Evolutionary conservation across 2,888 invertebrate species (phyloP).

Genomic region (Eupithecia subfuscata): DNA sequence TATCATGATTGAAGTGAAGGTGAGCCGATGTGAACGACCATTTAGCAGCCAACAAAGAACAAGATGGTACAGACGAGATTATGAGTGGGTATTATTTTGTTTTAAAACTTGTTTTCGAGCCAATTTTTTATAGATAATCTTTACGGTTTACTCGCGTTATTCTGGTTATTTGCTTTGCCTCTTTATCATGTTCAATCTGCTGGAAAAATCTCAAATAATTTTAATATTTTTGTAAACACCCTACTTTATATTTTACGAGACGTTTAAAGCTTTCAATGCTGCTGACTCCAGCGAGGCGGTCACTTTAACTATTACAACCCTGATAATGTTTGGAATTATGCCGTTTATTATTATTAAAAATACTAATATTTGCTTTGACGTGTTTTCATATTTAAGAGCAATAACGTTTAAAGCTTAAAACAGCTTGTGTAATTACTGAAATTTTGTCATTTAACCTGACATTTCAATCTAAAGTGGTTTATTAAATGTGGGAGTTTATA

Average conservation of each 20-base stretch:
- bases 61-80: constrained; percentile 14
- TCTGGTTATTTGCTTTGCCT: constrained; percentile 7
- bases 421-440: too few relatives aligned
- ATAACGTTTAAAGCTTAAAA: too few relatives aligned
- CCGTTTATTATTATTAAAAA: constrained; percentile 14
- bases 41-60: constrained; percentile 25
- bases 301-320: constrained; percentile 32
- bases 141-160: constrained; percentile 23
- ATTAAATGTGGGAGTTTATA: not conserved
- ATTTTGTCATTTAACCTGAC: not conserved
- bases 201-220: constrained; percentile 23
- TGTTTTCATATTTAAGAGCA: not conserved
- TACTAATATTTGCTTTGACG: constrained; percentile 13
- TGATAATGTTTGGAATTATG: constrained; percentile 1
- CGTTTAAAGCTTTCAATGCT: constrained; percentile 9
- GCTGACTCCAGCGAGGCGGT: constrained; percentile 22
- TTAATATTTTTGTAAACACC: constrained; percentile 27
- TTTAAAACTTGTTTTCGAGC: constrained; percentile 24
- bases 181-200: constrained; percentile 18
- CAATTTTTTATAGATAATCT: constrained; percentile 30
- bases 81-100: constrained; percentile 12
- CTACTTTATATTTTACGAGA: constrained; percentile 14
- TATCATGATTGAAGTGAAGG: constrained; percentile 9
- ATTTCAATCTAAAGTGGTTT: not conserved
- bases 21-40: constrained; percentile 26